A percentile compares a stretch with the other conserved stretches of the same genome.
Evolutionary conservation across 2,113 vertebrate species (phyloP).

Genomic region (Caloenas nicobarica): DNA sequence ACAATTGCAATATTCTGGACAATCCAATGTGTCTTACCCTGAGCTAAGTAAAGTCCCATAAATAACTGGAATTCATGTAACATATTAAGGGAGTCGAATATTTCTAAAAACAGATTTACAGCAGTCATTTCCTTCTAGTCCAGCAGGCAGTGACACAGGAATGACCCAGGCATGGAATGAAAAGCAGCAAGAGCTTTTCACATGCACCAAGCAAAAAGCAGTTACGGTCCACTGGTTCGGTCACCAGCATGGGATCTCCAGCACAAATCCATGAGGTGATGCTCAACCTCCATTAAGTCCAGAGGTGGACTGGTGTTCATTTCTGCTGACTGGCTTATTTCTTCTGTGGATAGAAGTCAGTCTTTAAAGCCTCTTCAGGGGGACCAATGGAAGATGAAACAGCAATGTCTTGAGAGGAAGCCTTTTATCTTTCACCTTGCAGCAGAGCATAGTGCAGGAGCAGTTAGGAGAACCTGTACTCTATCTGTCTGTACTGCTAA

Average conservation of each 20-base stretch:
- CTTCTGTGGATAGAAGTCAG: neutral
- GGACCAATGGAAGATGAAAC: neutral
- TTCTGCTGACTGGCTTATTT: neutral
- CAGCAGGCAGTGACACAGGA: conserved; percentile 63
- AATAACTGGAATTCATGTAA: conserved; percentile 67
- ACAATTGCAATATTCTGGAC: neutral
- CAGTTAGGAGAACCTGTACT: neutral
- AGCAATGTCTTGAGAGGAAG: neutral
- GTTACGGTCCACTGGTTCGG: neutral
- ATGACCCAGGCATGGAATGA: conserved; percentile 54
- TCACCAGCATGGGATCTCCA: neutral
- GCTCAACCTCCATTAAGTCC: neutral
- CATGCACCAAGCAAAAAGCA: conserved; percentile 12
- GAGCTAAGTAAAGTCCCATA: conserved; percentile 54
- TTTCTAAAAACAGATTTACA: conserved; percentile 69
- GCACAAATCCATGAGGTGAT: neutral
- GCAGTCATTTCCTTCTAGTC: conserved; percentile 71
- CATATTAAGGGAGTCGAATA: conserved; percentile 47
- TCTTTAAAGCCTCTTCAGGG: neutral
- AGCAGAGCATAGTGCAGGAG: neutral
- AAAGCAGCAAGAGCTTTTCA: conserved; percentile 54
- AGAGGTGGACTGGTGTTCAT: neutral
- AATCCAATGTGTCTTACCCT: neutral
- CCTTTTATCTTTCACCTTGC: neutral
- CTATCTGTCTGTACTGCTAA: neutral